These are phyloP conservation scores for Aplochiton taeniatus DNA, from an alignment of 2,797 vertebrate genomes.

Conservation along the genomic window DNA sequence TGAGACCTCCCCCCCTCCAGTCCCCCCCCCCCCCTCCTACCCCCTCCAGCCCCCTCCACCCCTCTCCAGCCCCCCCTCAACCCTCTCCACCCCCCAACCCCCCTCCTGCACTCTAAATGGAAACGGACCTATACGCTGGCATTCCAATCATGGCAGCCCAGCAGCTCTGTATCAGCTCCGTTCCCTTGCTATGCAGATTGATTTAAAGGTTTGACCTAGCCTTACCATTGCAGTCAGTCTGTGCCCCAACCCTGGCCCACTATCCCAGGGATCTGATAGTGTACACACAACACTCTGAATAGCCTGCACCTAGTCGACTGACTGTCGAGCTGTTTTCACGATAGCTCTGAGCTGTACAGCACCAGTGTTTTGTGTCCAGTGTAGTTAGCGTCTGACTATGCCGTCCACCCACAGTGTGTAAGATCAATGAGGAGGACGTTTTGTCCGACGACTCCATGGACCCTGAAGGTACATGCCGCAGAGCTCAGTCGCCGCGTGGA, in stretches of 20 bases:
- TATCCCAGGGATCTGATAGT: background rate
- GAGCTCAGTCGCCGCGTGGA: too few species aligned
- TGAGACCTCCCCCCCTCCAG: background rate
- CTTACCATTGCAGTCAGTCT: background rate
- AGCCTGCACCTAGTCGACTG: background rate
- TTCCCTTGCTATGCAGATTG: background rate
- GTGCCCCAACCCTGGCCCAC: background rate
- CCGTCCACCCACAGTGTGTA: constrained; percentile 75
- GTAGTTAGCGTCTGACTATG: constrained; percentile 52
- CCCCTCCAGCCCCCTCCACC: background rate
- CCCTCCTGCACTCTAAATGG: background rate
- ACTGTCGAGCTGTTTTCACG: too few species aligned
- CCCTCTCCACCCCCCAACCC: too few species aligned
- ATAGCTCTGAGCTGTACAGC: background rate
- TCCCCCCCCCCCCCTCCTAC: background rate
- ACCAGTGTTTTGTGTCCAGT: background rate
- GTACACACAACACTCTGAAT: background rate
- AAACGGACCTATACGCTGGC: background rate
- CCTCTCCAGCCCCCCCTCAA: background rate
- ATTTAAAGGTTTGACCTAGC: background rate
- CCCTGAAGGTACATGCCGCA: constrained; percentile 75
- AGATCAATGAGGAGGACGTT: constrained; percentile 77
- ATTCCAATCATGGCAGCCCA: background rate
- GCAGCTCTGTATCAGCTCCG: background rate
- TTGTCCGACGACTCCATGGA: constrained; percentile 82